Base-by-base conservation (phyloP, 1,140 invertebrate species). In the Maconellicoccus hirsutus region DNA sequence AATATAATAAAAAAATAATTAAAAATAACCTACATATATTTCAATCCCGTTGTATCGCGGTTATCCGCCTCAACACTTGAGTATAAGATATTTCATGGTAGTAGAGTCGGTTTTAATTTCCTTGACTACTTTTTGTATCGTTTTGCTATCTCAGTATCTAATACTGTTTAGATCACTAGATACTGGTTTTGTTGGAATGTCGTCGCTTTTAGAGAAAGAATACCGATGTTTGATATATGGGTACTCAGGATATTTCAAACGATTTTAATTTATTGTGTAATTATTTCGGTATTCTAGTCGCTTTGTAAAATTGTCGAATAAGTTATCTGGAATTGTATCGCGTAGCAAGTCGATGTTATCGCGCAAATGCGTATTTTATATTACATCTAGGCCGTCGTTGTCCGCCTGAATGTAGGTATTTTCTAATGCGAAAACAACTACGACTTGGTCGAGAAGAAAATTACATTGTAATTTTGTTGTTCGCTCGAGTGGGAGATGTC, bases 261-360 rank as follows among this genome's bases (percentile, higher is more conserved):
- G 42, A 52, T 52, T 52, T 52, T 52, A 52, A 52, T 52, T 52
- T 52, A 52, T 52, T 52, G n/a, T 52, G 42, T 52, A 52, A 52
- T 52, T 52, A 52, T 52, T 52, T 52, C 42, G 42, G 42, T 52
- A 52, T 52, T 52, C 42, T 52, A 52, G 42, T 52, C n/a, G 42
- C 12, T 16, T 52, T 52, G 42, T 52, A 52, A 52, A 52, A 52
- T 52, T 52, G 42, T 52, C 42, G 29, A 52, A 52, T 52, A 52
- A 52, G 42, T 52, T 52, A 33, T 33, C 29, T 33, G 29, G 29
- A 33, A 33, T 33, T 33, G 29, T 52, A 52, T 52, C 42, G 42
- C 42, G n/a, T 6, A 12, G 3, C 29, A 33, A 33, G 12, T 3
- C 29, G 29, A 33, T 33, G 29, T 33, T 33, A 33, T 33, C 29